Conservation (phyloP, 2,888 invertebrate genomes). For the Eupithecia inturbata region DNA sequence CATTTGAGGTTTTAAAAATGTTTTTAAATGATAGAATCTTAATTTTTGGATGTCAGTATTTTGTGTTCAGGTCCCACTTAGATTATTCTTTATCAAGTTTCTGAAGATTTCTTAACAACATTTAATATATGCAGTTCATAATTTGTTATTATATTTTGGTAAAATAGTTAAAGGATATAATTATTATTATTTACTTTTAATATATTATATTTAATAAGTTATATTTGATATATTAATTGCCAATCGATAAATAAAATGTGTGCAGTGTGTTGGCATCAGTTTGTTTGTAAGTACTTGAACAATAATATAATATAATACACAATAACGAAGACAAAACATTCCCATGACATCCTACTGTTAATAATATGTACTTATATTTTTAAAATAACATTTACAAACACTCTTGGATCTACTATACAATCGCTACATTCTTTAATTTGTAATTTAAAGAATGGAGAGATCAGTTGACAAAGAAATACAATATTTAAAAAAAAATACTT, state of each 20-base stretch:
- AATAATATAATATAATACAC: conserved; percentile 35
- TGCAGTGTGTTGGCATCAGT: conserved; percentile 81
- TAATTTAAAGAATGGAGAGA: conserved; percentile 52
- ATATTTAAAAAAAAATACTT: conserved; percentile 42
- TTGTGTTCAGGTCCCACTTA: conserved; percentile 29
- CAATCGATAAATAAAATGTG: conserved; percentile 65
- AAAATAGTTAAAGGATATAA: not conserved
- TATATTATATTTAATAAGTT: no score
- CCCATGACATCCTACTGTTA: conserved; percentile 59
- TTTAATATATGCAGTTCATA: not conserved
- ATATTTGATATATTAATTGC: conserved; percentile 40
- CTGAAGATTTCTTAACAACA: not conserved
- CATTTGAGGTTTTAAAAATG: not conserved
- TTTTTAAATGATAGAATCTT: conserved; percentile 27
- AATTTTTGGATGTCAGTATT: conserved; percentile 44
- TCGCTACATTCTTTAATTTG: conserved; percentile 47
- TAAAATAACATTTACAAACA: conserved; percentile 66
- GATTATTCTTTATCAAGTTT: not conserved
- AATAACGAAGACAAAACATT: conserved; percentile 34
- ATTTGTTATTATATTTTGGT: not conserved
- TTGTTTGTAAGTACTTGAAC: conserved; percentile 41
- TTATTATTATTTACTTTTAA: not conserved
- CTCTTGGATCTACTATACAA: conserved; percentile 74
- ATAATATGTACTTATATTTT: conserved; percentile 21
- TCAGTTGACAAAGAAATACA: conserved; percentile 29